Conservation (phyloP, 2,888 invertebrate species). For the Aphrophora alni region DNA sequence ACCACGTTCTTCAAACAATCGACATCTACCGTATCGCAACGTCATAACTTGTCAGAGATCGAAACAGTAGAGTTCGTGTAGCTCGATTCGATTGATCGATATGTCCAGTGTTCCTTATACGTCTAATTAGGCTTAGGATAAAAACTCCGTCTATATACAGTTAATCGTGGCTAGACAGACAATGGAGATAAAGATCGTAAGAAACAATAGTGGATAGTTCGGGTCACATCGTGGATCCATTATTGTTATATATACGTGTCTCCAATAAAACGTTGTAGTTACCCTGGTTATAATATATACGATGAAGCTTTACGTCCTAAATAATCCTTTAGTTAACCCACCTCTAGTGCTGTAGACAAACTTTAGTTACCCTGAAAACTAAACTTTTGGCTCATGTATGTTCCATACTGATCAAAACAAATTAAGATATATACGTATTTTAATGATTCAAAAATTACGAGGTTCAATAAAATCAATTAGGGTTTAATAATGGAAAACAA, state of each 20-base stretch:
- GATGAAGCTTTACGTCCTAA: too few species aligned
- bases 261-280: neutral
- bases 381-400: too few species aligned
- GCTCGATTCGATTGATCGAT: neutral
- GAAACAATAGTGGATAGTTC: neutral
- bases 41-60: neutral
- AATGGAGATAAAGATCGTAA: neutral
- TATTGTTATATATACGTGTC: neutral
- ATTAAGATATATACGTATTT: too few species aligned
- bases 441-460: too few species aligned
- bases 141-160: neutral
- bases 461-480: too few species aligned
- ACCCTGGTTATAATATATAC: too few species aligned
- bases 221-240: neutral
- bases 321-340: too few species aligned
- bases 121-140: neutral
- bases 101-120: slow-evolving; percentile 5
- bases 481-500: too few species aligned
- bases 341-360: too few species aligned
- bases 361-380: too few species aligned
- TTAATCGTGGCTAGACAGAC: neutral
- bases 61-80: neutral
- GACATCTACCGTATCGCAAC: neutral
- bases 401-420: too few species aligned
- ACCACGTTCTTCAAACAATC: neutral